These are phyloP conservation scores for Apaloderma vittatum DNA, from an alignment of 2,113 vertebrate genomes.

Conservation along the genomic window DNA sequence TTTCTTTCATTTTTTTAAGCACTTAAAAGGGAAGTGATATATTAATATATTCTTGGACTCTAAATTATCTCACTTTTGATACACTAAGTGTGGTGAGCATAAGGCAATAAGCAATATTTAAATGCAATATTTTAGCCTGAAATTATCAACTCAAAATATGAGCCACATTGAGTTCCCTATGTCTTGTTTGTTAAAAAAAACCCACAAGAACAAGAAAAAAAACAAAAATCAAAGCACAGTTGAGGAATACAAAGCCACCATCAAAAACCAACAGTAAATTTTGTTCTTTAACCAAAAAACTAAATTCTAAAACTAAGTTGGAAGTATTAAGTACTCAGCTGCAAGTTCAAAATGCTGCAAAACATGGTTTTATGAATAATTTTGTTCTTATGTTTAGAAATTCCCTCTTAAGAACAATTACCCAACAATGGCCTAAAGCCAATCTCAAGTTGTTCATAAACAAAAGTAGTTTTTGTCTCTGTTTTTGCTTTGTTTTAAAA, in stretches of 20 bases:
- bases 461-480: not conserved
- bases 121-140: not conserved
- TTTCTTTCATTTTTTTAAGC: not conserved
- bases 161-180: not conserved
- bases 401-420: not conserved
- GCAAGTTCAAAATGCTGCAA: not conserved
- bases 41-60: not conserved
- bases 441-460: not conserved
- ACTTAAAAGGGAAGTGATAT: not conserved
- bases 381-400: not conserved
- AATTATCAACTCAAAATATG: not conserved
- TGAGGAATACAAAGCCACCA: not conserved
- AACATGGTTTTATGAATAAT: not conserved
- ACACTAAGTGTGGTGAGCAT: not conserved
- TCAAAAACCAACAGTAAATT: not conserved
- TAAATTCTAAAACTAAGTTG: not conserved
- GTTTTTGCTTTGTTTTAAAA: no score
- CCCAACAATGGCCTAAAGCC: not conserved
- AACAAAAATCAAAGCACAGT: fast-evolving
- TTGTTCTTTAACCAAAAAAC: not conserved
- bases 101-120: not conserved
- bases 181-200: not conserved
- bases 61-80: not conserved
- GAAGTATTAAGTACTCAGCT: not conserved
- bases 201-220: not conserved